Evolutionary conservation across 2,113 vertebrate species (phyloP), one percentile per base, ranked within the genome.

Genomic region (Seriola dumerili): DNA sequence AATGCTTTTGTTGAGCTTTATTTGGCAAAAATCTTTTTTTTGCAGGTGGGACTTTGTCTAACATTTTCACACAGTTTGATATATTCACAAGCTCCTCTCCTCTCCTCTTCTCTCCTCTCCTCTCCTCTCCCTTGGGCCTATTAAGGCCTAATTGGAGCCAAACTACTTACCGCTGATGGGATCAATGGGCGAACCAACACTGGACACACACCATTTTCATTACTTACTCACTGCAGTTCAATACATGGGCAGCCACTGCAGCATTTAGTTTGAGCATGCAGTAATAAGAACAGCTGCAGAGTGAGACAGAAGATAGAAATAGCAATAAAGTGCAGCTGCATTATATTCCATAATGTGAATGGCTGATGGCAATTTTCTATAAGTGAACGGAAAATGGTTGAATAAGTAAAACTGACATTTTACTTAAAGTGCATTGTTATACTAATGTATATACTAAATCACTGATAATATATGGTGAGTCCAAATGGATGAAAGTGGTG

Each of bases 181-280:
- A 94, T 95, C 92, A 88, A 94, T 94, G 79, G 32, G 23, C 71
- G 78, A 78, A 78, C 75, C 76, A 76, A 59, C 83, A 79, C 82
- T 76, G 79, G 92, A 92, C 84, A 85, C 78, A 67, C 83, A 91
- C 86, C 81, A 85, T 93, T 91, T 95, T 92, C 92, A 95, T 92
- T 95, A 92, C 90, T 93, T 88, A 91, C 90, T 93, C 87, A 91
- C 80, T 7, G 34, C 81, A 74, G 82, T 70, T 94, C 89, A 73
- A 93, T 92, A 92, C 78, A 72, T 64, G 66, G 59, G 74, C 86
- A 73, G 83, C 69, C 61, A 57, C 85, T 4, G 34, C 83, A 88
- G 84, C 79, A 67, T 87, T 88, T 78, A 77, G 58, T 80, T 72
- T 64, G 69, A 69, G 69, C 78, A 70, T 29, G 79, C 63, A 38